These are phyloP conservation scores for Scortum barcoo DNA, from an alignment of 2,113 vertebrate species.

Conservation along the genomic window DNA sequence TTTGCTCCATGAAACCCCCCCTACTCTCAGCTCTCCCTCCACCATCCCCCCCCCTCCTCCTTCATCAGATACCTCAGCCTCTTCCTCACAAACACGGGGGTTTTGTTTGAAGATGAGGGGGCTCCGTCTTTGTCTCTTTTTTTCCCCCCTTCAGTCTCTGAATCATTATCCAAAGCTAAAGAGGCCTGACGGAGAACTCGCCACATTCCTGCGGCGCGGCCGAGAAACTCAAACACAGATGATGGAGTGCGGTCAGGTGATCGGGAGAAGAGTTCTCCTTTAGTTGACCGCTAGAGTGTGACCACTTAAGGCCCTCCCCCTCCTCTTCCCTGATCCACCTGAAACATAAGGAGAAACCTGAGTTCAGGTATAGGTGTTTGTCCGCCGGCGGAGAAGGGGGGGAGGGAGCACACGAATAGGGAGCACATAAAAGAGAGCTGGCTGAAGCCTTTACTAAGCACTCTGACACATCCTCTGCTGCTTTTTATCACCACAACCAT, in stretches of 20 bases:
- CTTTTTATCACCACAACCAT: background rate
- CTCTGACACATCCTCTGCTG: background rate
- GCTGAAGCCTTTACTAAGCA: background rate
- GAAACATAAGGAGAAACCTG: conserved; percentile 40
- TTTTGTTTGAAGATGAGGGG: background rate
- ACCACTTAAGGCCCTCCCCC: conserved; percentile 38
- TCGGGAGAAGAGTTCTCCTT: conserved; percentile 26
- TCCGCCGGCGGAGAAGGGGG: background rate
- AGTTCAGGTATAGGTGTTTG: conserved; percentile 32
- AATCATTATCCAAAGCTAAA: background rate
- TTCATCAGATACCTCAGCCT: background rate
- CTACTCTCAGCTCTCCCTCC: background rate
- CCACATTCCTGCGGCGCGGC: conserved; percentile 44
- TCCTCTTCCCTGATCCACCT: conserved; percentile 20
- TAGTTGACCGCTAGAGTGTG: conserved; percentile 34
- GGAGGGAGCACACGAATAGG: background rate
- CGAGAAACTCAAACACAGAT: conserved; percentile 9
- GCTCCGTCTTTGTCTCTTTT: background rate
- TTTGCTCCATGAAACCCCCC: conserved; percentile 1
- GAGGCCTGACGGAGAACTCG: background rate
- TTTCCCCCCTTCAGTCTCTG: background rate
- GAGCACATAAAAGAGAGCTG: conserved; percentile 1
- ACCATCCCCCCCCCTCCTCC: background rate
- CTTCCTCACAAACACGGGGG: background rate
- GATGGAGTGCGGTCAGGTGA: conserved; percentile 36